A percentile compares a stretch with the other conserved stretches of the same genome.
phyloP scores from a whole-genome alignment of 2,797 vertebrate species.

The Peromyscus melanophrys region DNA sequence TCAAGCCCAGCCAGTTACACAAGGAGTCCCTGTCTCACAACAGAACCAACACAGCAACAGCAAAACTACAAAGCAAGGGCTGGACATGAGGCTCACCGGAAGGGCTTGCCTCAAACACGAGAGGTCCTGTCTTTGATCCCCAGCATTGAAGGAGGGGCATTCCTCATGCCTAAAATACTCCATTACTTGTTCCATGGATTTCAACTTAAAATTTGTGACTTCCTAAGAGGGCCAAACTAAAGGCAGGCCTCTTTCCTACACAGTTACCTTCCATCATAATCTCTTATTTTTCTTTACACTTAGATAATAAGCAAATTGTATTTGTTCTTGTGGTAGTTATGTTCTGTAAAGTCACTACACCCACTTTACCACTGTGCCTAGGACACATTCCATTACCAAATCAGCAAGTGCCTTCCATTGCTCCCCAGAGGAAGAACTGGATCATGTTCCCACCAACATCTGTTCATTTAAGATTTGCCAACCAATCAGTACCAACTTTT shows the following conservation, averaged over 20 bases:
- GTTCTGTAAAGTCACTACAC: slow-evolving; percentile 8
- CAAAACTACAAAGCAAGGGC: background rate
- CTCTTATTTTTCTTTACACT: background rate
- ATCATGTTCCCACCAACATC: background rate
- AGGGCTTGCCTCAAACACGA: no score
- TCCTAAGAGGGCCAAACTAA: slow-evolving; percentile 7
- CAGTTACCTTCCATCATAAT: background rate
- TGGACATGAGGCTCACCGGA: background rate
- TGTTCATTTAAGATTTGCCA: background rate
- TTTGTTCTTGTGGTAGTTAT: background rate
- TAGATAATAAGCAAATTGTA: background rate
- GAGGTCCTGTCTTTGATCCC: background rate
- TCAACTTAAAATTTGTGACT: background rate
- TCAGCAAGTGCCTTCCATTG: background rate
- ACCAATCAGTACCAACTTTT: background rate
- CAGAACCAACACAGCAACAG: background rate
- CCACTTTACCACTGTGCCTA: background rate
- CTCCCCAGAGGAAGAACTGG: background rate
- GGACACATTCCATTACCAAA: background rate
- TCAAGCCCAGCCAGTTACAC: background rate
- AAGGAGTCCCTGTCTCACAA: background rate
- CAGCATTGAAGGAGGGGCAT: background rate
- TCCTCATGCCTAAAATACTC: slow-evolving; percentile 45
- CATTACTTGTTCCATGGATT: background rate
- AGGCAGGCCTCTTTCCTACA: background rate